phyloP scores from a whole-genome alignment of 2,113 vertebrate genomes.

The Craseonycteris thonglongyai region DNA sequence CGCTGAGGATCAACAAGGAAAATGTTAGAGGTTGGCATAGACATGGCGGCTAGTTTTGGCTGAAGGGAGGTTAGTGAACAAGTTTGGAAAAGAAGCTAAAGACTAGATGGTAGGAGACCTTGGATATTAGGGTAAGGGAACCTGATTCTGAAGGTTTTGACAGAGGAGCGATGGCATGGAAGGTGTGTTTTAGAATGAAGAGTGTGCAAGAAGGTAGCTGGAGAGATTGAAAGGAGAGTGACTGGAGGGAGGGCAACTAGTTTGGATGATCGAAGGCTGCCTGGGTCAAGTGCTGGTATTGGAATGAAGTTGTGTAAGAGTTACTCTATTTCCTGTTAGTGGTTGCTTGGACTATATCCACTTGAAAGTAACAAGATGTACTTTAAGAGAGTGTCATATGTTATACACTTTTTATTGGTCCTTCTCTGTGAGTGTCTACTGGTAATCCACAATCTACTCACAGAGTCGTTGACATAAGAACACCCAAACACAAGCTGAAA shows the following conservation, averaged over 20 bases:
- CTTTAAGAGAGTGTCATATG: not conserved
- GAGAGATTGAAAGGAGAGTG: not conserved
- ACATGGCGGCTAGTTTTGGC: not conserved
- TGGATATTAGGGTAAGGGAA: not conserved
- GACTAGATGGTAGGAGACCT: not conserved
- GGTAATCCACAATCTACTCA: not conserved
- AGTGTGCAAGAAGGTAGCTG: not conserved
- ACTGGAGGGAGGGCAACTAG: not conserved
- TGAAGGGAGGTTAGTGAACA: not conserved
- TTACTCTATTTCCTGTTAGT: not conserved
- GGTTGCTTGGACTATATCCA: not conserved
- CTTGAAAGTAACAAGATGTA: not conserved
- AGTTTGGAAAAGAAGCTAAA: not conserved
- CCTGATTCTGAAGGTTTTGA: not conserved
- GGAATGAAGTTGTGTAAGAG: not conserved
- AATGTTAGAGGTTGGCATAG: not conserved
- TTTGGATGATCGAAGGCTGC: rapidly evolving
- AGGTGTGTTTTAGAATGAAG: not conserved
- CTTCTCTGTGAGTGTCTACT: not conserved
- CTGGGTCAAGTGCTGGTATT: not conserved
- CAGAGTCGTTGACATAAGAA: not conserved
- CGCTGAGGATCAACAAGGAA: not conserved
- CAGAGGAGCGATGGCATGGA: not conserved
- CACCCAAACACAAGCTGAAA: not conserved
- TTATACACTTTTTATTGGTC: not conserved